A percentile compares a stretch with the other conserved stretches of the same genome.
These are phyloP conservation scores for Aphidius ervi DNA, from an alignment of 1,140 invertebrate genomes.

Conservation along the genomic window DNA sequence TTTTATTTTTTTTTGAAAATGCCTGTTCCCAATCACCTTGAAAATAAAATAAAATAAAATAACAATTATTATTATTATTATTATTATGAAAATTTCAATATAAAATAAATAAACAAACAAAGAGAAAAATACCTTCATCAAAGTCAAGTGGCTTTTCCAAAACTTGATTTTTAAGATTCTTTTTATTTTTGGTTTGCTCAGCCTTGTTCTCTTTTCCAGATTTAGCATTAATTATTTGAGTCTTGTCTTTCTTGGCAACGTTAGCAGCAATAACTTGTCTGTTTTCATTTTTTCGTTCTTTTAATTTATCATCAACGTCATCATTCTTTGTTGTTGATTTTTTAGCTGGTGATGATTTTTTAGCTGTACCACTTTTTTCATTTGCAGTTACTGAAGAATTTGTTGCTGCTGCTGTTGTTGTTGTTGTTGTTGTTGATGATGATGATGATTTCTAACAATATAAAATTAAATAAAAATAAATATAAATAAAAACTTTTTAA, in stretches of 20 bases:
- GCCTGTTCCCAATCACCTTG: constrained; percentile 67
- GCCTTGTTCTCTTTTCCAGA: constrained; percentile 51
- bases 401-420: no score
- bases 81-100: constrained; percentile 2
- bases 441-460: no score
- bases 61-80: background rate
- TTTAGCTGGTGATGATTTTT: constrained; percentile 47
- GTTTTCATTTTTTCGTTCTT: constrained; percentile 52
- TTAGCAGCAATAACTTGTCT: constrained; percentile 26
- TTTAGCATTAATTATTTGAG: constrained; percentile 39
- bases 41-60: constrained; percentile 24
- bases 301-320: constrained; percentile 47
- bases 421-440: no score
- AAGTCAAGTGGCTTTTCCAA: constrained; percentile 67
- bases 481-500: no score
- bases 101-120: constrained; percentile 14
- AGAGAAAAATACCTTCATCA: constrained; percentile 58
- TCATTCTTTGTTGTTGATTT: constrained; percentile 42
- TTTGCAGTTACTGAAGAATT: constrained; percentile 33
- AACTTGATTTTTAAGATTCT: constrained; percentile 54
- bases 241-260: constrained; percentile 46
- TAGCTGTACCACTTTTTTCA: constrained; percentile 53
- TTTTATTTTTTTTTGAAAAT: constrained; percentile 64
- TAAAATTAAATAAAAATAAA: no score
- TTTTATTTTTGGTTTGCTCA: constrained; percentile 55